Evolutionary conservation across 2,797 vertebrate genomes (phyloP), one percentile per base, ranked within the genome.

Genomic region (Eulemur coronatus): DNA sequence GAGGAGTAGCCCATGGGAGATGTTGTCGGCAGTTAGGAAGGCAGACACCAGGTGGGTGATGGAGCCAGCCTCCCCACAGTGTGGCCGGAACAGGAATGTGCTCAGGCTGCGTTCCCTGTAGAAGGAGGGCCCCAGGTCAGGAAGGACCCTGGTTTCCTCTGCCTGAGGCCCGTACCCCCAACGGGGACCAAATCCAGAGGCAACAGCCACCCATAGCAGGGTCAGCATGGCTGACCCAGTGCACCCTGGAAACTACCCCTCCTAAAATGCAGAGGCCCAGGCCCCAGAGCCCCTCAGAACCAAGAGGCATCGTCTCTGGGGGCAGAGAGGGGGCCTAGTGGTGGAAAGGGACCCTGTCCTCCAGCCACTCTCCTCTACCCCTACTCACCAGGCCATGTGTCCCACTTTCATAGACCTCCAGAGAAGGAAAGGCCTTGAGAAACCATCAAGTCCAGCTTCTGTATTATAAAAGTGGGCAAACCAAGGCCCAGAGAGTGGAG

Each of bases 1-100:
- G 65, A 99, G 99, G 97, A 99, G 99, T 97, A 99, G 98, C 93
- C 99, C 99, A 0, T 99, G 99, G 57, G 99, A 99, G 98, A 99
- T 99, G 98, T 99, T 99, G 98, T 99, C 99, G 0, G 99, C 99
- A 3, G 99, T 99, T 46, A 99, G 99, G 98, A 99, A 99, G 97
- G 99, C 99, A 1, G 99, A 99, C 50, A 99, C 99, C 92, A 99
- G 98, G 97, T 99, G 99, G 17, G 99, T 99, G 98, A 99, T 99
- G 98, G 99, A 99, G 50, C 99, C 99, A 0, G 99, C 99, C 98
- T 99, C 99, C 15, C 99, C 99, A 80, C 99, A 99, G 98, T 99
- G 99, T 63, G 99, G 99, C 65, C 99, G 99, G 92, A 99, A 99
- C 94, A 99, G 98, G 96, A 99, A 99, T 0, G 99, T 99, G 98